Conservation (phyloP, 2,797 vertebrate species). For the Cyprinella venusta region DNA sequence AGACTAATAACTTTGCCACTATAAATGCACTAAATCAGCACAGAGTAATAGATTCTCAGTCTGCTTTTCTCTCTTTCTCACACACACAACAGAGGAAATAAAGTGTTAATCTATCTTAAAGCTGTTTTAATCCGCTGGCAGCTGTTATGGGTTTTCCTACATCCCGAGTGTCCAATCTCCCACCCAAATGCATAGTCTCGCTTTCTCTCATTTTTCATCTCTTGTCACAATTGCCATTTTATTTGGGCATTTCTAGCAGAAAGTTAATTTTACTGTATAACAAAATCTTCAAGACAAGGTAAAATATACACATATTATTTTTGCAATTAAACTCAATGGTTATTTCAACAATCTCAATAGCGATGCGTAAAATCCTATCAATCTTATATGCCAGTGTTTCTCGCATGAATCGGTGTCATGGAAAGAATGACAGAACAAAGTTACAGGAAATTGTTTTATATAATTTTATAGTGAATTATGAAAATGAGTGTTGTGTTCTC, state of each 20-base stretch:
- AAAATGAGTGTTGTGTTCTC: not conserved
- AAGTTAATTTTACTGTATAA: not conserved
- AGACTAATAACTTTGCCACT: not conserved
- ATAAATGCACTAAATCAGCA: slow-evolving; percentile 4
- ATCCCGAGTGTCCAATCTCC: slow-evolving; percentile 3
- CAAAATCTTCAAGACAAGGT: not conserved
- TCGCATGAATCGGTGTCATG: too few relatives aligned
- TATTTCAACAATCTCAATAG: not conserved
- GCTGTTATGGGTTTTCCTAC: slow-evolving; percentile 29
- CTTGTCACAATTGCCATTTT: not conserved
- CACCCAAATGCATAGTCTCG: not conserved
- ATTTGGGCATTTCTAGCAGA: not conserved
- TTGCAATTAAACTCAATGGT: not conserved
- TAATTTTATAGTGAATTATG: not conserved
- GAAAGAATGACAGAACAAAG: not conserved
- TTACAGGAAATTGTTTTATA: not conserved
- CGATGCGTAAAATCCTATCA: not conserved
- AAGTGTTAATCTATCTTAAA: slow-evolving; percentile 29
- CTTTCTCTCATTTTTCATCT: not conserved
- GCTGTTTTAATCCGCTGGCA: slow-evolving; percentile 42
- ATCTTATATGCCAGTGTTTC: not conserved
- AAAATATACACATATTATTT: not conserved
- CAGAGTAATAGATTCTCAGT: not conserved
- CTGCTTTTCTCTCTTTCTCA: not conserved
- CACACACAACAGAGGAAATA: slow-evolving; percentile 7